phyloP scores from a whole-genome alignment of 2,888 invertebrate genomes.

The Cantharis rustica region DNA sequence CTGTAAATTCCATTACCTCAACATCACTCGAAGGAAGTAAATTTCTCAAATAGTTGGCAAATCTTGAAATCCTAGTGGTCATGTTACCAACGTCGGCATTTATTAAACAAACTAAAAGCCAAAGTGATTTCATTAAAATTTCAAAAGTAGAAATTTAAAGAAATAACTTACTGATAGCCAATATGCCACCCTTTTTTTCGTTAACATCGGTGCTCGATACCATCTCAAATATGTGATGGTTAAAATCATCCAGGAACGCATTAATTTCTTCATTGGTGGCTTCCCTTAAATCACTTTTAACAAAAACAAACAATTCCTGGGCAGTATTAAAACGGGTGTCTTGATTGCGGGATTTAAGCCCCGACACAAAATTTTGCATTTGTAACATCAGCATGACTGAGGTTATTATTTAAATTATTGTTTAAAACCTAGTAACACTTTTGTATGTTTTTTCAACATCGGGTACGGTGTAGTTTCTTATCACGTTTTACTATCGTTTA shows the following conservation, averaged over 20 bases:
- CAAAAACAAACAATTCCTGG: constrained; percentile 86
- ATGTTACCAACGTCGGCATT: constrained; percentile 93
- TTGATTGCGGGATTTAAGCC: constrained; percentile 86
- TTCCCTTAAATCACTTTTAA: constrained; percentile 87
- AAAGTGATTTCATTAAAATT: not conserved
- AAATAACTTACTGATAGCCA: constrained; percentile 82
- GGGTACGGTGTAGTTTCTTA: not conserved
- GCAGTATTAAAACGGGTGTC: constrained; percentile 85
- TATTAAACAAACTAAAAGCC: constrained; percentile 81
- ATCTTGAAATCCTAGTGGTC: constrained; percentile 86
- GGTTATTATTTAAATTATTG: not conserved
- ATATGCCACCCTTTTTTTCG: constrained; percentile 93
- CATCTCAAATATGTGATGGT: constrained; percentile 95
- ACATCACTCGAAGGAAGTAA: constrained; percentile 89
- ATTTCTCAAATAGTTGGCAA: constrained; percentile 91
- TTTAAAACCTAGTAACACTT: not conserved
- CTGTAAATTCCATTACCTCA: constrained; percentile 93
- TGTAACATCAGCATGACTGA: not conserved
- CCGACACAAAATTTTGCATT: constrained; percentile 81
- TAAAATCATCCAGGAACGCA: constrained; percentile 91
- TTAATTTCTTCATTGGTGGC: constrained; percentile 89
- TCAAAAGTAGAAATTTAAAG: not conserved
- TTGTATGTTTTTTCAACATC: not conserved
- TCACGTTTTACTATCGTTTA: not conserved
- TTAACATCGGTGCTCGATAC: constrained; percentile 90